Evolutionary conservation across 2,888 invertebrate genomes (phyloP).

Genomic region (Tenthredo amoena): DNA sequence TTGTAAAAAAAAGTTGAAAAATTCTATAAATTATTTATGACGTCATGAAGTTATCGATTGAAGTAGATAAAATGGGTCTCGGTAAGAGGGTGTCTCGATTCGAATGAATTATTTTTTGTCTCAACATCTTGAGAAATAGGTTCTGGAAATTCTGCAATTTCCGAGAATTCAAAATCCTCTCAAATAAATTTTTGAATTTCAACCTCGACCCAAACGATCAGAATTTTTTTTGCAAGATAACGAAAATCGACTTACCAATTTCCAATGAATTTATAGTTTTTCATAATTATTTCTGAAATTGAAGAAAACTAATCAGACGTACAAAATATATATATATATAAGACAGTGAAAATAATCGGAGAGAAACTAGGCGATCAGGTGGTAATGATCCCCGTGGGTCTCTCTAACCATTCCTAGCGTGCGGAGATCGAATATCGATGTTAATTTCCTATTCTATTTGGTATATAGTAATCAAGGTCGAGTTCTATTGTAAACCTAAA

Average conservation of each 20-base stretch:
- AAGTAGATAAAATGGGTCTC: too few species aligned
- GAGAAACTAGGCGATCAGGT: not conserved
- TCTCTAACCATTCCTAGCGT: not conserved
- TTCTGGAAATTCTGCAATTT: too few species aligned
- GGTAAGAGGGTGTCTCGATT: too few species aligned
- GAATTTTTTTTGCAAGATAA: not conserved
- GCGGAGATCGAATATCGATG: slow-evolving; percentile 34
- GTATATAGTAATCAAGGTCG: not conserved
- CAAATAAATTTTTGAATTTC: not conserved
- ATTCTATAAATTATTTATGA: too few species aligned
- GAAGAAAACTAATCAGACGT: not conserved
- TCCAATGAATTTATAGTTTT: not conserved
- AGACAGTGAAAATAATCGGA: not conserved
- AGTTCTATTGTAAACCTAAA: slow-evolving; percentile 15
- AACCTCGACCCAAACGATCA: not conserved
- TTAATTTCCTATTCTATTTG: not conserved
- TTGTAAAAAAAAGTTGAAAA: too few species aligned
- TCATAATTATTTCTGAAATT: not conserved
- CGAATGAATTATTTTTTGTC: too few species aligned
- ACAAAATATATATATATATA: not conserved
- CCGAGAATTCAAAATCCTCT: not conserved
- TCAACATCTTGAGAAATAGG: too few species aligned
- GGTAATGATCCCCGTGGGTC: slow-evolving; percentile 43
- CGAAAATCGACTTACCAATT: not conserved
- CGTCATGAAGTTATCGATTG: too few species aligned